A percentile compares a stretch with the other conserved stretches of the same genome.
These are phyloP conservation scores for Heteromurus nitidus DNA, from an alignment of 2,888 invertebrate species.

Conservation along the genomic window DNA sequence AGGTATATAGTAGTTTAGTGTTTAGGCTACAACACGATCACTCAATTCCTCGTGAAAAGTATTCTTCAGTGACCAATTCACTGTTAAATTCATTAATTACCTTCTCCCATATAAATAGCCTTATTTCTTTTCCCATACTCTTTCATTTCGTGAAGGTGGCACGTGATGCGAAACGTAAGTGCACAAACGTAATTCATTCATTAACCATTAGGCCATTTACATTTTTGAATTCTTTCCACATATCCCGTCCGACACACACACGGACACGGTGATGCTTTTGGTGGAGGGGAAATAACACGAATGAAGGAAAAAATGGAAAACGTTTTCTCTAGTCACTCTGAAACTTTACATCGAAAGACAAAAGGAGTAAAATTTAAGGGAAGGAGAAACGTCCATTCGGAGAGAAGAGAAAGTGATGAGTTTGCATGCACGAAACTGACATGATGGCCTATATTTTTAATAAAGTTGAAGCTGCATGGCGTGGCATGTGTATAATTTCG, in stretches of 20 bases:
- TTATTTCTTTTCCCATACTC: slow-evolving; percentile 18
- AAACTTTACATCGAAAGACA: too few relatives aligned
- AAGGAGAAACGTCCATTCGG: background rate
- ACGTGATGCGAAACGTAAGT: slow-evolving; percentile 12
- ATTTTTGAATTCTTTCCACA: slow-evolving; percentile 5
- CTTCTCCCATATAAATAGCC: slow-evolving; percentile 32
- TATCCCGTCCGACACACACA: background rate
- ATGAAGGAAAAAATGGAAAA: slow-evolving; percentile 34
- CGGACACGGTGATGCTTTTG: too few relatives aligned
- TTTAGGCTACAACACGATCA: slow-evolving; percentile 38
- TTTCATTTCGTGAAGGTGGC: background rate
- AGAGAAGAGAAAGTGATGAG: slow-evolving; percentile 43
- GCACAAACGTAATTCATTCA: slow-evolving; percentile 47
- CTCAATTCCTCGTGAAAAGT: slow-evolving; percentile 45
- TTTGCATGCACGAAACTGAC: slow-evolving; percentile 61
- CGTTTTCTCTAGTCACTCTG: background rate
- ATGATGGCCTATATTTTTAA: slow-evolving; percentile 64
- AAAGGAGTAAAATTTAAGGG: background rate
- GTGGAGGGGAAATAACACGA: slow-evolving; percentile 10
- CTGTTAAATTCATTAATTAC: slow-evolving; percentile 65
- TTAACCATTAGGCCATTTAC: slow-evolving; percentile 48
- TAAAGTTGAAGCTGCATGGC: slow-evolving; percentile 53
- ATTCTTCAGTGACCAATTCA: slow-evolving; percentile 54
- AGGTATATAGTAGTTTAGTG: too few relatives aligned
- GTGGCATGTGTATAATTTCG: slow-evolving; percentile 59